phyloP scores from a whole-genome alignment of 2,113 vertebrate genomes.

The Mesoclemmys tuberculata region DNA sequence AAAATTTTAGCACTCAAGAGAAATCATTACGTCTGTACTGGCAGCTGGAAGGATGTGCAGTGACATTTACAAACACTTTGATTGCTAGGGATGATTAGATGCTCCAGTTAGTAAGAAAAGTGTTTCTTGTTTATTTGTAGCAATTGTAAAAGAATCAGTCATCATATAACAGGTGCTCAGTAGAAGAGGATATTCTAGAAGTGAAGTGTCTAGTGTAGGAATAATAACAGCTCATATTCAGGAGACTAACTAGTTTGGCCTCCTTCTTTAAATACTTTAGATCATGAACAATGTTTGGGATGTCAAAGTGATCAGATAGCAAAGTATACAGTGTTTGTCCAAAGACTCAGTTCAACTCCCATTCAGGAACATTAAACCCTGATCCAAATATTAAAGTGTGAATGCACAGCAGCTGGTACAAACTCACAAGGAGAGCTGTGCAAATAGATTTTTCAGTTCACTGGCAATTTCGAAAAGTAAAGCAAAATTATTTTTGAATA shows the following conservation, averaged over 20 bases:
- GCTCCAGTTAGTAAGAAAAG: conserved; percentile 22
- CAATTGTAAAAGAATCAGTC: background rate
- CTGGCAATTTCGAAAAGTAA: background rate
- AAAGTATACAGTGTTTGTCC: background rate
- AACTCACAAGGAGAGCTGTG: background rate
- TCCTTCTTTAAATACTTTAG: background rate
- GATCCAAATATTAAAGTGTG: background rate
- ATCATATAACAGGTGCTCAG: background rate
- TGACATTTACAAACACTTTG: conserved; percentile 73
- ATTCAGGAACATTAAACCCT: background rate
- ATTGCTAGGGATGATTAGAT: conserved; percentile 46
- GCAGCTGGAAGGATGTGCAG: conserved; percentile 52
- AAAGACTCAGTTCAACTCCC: background rate
- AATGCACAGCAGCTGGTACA: background rate
- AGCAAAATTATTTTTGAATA: background rate
- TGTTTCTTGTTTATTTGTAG: conserved; percentile 5
- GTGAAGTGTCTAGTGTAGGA: background rate
- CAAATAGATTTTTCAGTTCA: background rate
- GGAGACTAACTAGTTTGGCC: background rate
- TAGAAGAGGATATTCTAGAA: background rate
- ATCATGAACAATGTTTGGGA: background rate
- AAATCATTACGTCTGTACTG: conserved; percentile 26
- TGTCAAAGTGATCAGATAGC: background rate
- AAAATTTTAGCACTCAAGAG: background rate
- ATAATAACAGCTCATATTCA: background rate